Percentiles rank a stretch among this genome's conserved stretches.
Evolutionary conservation across 2,797 vertebrate species (phyloP).

Genomic region (Potorous gilbertii): DNA sequence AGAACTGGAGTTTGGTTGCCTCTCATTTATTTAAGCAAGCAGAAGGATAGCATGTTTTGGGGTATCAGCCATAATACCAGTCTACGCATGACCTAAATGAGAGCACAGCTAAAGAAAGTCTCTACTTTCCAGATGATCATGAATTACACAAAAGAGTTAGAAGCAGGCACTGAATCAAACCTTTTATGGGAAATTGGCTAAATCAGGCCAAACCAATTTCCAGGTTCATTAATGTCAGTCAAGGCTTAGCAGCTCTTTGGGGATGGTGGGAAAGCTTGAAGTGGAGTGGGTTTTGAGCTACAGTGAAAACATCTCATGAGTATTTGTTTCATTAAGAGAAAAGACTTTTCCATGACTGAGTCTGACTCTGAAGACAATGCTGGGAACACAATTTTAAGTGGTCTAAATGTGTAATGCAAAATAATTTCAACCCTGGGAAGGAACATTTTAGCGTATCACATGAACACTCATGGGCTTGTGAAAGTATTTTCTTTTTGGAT

Average conservation of each 20-base stretch:
- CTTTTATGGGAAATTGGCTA: conserved; percentile 49
- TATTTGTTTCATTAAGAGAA: not conserved
- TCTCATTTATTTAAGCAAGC: conserved; percentile 38
- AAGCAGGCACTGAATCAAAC: conserved; percentile 33
- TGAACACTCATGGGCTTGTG: not conserved
- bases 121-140: not conserved
- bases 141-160: conserved; percentile 5
- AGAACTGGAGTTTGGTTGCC: not conserved
- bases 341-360: conserved; percentile 6
- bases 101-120: not conserved
- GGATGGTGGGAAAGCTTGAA: not conserved
- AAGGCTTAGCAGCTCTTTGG: not conserved
- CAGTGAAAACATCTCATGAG: not conserved
- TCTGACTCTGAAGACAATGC: not conserved
- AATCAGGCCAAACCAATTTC: not conserved
- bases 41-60: not conserved
- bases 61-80: not conserved
- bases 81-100: conserved; percentile 11
- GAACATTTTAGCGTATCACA: not conserved
- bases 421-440: conserved; percentile 5
- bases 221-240: not conserved
- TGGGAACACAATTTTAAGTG: conserved; percentile 28
- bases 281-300: not conserved
- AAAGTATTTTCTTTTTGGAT: conserved; percentile 40
- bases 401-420: not conserved